Evolutionary conservation across 2,888 invertebrate species (phyloP), one percentile per base, ranked within the genome.

Genomic region (Diaperis boleti): DNA sequence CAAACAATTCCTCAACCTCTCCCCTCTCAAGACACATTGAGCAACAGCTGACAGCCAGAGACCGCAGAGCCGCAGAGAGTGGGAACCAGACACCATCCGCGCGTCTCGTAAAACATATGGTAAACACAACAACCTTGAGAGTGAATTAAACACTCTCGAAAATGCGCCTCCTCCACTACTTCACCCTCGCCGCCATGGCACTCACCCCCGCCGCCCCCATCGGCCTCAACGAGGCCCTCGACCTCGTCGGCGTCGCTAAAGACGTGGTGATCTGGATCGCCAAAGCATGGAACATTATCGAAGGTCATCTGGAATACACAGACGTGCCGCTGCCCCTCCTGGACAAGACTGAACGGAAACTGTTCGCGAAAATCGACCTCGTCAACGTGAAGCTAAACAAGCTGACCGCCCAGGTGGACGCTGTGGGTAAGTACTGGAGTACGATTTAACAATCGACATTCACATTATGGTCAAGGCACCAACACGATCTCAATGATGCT

Each of bases 241-340:
- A 89, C 76, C 83, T 89, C 8, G 74, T 89, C 13, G 83, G 84
- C 72, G 74, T 86, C 6, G 80, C 84, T 29, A 88, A 87, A 72
- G 88, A 89, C 72, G 84, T 89, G 26, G 85, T 85, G 18, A 82
- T 85, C 47, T 85, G 86, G 45, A 82, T 89, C 20, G 78, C 87
- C 1, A 86, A 85, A 70, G 84, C 88, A 15, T 89, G 89, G 89
- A 87, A 89, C 69, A 74, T 89, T 8, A 81, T 89, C 18, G 87
- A 87, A 50, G 83, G 83, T 55, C 84, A 85, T 14, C 62, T 74
- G 13, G 74, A 77, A 55, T 68, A 83, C 14, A 81, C 83, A 4
- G 86, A 86, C 1, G 84, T 87, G 3, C 85, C 86, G 10, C 79
- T 88, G 50, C 89, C 90, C 1, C 78, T 89, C 47, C 78, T 88